Evolutionary conservation across 2,113 vertebrate genomes (phyloP).

Genomic region (Coptodon rendalli): DNA sequence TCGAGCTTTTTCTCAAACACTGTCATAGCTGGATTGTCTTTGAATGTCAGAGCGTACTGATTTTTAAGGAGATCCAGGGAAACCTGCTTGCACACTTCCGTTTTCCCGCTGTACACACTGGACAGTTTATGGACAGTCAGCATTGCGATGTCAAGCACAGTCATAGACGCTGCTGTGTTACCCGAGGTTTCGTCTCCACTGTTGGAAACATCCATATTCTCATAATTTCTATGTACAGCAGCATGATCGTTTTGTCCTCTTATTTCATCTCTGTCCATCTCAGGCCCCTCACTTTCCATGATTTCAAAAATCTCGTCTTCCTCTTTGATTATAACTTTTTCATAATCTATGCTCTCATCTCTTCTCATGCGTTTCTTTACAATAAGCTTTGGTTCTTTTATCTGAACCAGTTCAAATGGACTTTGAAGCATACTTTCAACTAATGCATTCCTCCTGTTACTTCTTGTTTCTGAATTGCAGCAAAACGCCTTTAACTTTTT

Average conservation of each 20-base stretch:
- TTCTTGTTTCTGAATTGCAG: conserved; percentile 58
- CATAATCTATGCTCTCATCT: background rate
- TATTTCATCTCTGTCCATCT: background rate
- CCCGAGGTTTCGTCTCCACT: background rate
- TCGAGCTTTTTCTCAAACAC: conserved; percentile 54
- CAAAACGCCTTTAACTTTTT: conserved; percentile 55
- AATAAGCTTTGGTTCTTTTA: background rate
- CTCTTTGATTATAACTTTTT: conserved; percentile 37
- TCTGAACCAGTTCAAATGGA: conserved; percentile 62
- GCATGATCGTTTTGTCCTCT: background rate
- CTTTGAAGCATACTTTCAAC: conserved; percentile 68
- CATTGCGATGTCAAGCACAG: conserved; percentile 69
- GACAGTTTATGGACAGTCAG: conserved; percentile 66
- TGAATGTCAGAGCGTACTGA: conserved; percentile 62
- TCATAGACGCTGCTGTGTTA: conserved; percentile 25
- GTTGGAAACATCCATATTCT: background rate
- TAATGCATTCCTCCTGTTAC: conserved; percentile 52
- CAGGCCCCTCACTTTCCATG: background rate
- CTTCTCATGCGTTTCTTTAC: conserved; percentile 47
- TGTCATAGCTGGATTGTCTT: conserved; percentile 53
- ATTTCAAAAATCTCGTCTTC: conserved; percentile 29
- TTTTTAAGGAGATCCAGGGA: conserved; percentile 67
- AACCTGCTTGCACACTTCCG: conserved; percentile 25
- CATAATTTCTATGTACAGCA: background rate
- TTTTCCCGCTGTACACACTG: conserved; percentile 46